Evolutionary conservation across 1,140 invertebrate species (phyloP), one percentile per base, ranked within the genome.

Genomic region (Orchestia grillus): DNA sequence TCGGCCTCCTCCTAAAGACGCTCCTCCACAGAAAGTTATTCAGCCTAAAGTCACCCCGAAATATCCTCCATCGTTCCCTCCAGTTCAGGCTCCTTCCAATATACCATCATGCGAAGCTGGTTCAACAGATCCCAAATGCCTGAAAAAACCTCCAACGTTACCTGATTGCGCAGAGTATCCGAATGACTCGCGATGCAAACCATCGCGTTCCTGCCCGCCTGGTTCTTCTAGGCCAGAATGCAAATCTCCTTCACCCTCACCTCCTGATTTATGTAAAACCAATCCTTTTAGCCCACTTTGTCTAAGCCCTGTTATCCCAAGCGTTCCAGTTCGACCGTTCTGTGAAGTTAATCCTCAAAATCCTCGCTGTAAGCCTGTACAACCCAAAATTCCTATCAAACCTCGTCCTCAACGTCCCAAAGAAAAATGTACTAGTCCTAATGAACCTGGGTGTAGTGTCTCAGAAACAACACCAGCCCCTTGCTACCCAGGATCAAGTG

Each of bases 161-260:
- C 41, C 53, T 16, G 87, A 87, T 87, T 95, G 95, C 40, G 23
- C 57, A 87, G 11, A 15, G 57, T 44, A 53, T 87, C 95, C 95
- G 42, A 15, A 23, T 57, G n/a, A 95, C 87, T 62, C 57, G 3
- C 90, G 44, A 62, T 43, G 41, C 40, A 92, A 43, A 95, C 43
- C 96, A 3, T 28, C 62, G 77, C 45, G 87, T 36, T 41, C 40
- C 8, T 97, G 96, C 45, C 90, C 36, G 11, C 96, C 96, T n/a
- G 96, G 96, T 53, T 97, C 97, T 11, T 97, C 96, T 95, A 97
- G 97, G 77, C 97, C 96, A 15, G 97, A 96, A 96, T 97, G 97
- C 96, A 44, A 44, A n/a, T 23, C 44, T 6, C 1, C 36, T 44
- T 44, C 44, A 8, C 44, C 92, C 6, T 40, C 15, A 4, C 44